Conservation (phyloP, 2,888 invertebrate genomes). For the Blastobasis lacticolella region DNA sequence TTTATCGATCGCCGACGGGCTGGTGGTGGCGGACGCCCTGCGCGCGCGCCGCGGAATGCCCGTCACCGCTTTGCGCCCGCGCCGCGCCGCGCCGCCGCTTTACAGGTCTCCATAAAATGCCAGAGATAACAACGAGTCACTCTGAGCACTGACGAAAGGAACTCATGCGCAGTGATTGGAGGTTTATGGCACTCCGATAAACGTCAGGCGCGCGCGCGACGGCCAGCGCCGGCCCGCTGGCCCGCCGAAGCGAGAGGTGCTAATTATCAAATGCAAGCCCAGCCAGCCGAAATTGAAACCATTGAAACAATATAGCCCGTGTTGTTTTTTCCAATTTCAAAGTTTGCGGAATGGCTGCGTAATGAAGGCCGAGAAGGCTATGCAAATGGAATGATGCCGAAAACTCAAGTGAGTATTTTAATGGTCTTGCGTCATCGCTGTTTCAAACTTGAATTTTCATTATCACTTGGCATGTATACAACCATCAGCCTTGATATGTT, state of each 20-base stretch:
- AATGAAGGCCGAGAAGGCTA: conserved; percentile 68
- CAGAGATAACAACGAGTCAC: conserved; percentile 69
- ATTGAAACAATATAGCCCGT: conserved; percentile 69
- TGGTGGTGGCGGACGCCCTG: neutral
- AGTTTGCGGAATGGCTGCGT: conserved; percentile 71
- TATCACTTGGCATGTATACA: conserved; percentile 70
- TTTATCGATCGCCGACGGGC: conserved; percentile 39
- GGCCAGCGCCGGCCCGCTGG: conserved; percentile 3
- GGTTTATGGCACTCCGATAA: conserved; percentile 66
- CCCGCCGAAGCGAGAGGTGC: conserved; percentile 52
- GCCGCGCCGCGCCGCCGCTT: conserved; percentile 67
- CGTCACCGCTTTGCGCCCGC: conserved; percentile 41
- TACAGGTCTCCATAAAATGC: conserved; percentile 73
- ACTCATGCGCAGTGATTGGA: conserved; percentile 54
- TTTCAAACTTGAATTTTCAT: conserved; percentile 74
- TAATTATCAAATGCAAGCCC: conserved; percentile 72
- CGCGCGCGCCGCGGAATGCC: conserved; percentile 49
- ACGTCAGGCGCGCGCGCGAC: conserved; percentile 31
- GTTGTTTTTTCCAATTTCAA: conserved; percentile 70
- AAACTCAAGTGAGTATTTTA: conserved; percentile 67
- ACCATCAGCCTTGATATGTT: conserved; percentile 70
- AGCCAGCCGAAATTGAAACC: conserved; percentile 67
- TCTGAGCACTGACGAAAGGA: conserved; percentile 50
- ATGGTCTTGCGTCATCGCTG: conserved; percentile 71
- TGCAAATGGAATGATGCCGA: conserved; percentile 70